These are phyloP conservation scores for Sesia bembeciformis DNA, from an alignment of 2,888 invertebrate species.

Conservation along the genomic window DNA sequence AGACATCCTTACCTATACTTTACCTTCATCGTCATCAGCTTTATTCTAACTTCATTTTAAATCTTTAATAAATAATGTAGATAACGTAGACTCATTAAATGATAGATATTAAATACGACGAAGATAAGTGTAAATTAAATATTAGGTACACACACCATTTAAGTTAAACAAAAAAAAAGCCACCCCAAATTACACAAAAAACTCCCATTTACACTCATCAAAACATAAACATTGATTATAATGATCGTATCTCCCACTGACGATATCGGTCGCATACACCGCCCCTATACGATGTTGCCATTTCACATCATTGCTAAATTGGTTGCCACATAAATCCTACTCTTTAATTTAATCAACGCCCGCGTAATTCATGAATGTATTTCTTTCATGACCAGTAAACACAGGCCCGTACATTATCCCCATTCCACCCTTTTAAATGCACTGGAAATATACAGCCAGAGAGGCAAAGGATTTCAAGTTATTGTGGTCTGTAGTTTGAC, in stretches of 20 bases:
- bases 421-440: slow-evolving; percentile 2
- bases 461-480: slow-evolving; percentile 8
- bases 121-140: too few species aligned
- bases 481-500: slow-evolving; percentile 28
- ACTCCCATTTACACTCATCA: slow-evolving; percentile 15
- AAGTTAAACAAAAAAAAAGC: slow-evolving; percentile 13
- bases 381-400: slow-evolving; percentile 28
- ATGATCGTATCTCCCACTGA: slow-evolving; percentile 39
- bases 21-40: too few species aligned
- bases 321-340: slow-evolving; percentile 61
- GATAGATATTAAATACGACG: too few species aligned
- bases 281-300: slow-evolving; percentile 55
- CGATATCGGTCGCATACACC: slow-evolving; percentile 18
- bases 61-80: too few species aligned
- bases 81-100: too few species aligned
- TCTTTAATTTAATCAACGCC: slow-evolving; percentile 71
- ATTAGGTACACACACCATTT: too few species aligned
- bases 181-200: slow-evolving; percentile 3
- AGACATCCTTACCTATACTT: too few species aligned
- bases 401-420: slow-evolving; percentile 24
- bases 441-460: not conserved
- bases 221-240: slow-evolving; percentile 19
- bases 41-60: too few species aligned
- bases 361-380: slow-evolving; percentile 42
- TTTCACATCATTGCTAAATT: slow-evolving; percentile 69